Evolutionary conservation across 2,888 invertebrate genomes (phyloP).

Genomic region (Hyppa rectilinea): DNA sequence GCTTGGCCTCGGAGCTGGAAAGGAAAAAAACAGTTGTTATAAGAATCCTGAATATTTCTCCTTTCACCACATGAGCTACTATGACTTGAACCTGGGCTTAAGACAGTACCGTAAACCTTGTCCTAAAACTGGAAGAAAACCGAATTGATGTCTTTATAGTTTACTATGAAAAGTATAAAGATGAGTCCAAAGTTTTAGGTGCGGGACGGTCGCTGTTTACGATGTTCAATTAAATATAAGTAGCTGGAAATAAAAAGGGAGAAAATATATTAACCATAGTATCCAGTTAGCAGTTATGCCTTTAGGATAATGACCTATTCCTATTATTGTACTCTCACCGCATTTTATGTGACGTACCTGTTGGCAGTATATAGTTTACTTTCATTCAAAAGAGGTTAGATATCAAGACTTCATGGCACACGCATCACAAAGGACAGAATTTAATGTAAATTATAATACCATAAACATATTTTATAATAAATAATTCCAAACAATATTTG

Average conservation of each 20-base stretch:
- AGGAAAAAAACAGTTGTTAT: conserved; percentile 73
- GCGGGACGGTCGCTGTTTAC: background rate
- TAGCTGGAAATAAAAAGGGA: background rate
- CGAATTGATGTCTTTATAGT: conserved; percentile 36
- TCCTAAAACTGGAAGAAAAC: conserved; percentile 72
- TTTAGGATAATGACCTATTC: conserved; percentile 9
- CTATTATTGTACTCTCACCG: conserved; percentile 16
- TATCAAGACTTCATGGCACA: background rate
- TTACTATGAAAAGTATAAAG: background rate
- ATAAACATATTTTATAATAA: background rate
- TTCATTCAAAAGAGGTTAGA: conserved; percentile 1
- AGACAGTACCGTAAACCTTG: conserved; percentile 69
- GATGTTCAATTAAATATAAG: background rate
- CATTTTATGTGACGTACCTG: conserved; percentile 6
- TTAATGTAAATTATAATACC: background rate
- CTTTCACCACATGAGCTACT: conserved; percentile 83
- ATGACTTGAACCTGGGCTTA: conserved; percentile 76
- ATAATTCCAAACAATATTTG: background rate
- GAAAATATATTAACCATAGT: background rate
- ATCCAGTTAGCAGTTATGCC: background rate
- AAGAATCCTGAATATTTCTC: conserved; percentile 84
- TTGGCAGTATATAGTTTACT: background rate
- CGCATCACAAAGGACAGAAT: background rate
- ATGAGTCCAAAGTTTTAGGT: background rate
- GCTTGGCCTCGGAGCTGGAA: conserved; percentile 78